These are phyloP conservation scores for Dipodomys ordii DNA, from an alignment of 2,113 vertebrate species.

Conservation along the genomic window DNA sequence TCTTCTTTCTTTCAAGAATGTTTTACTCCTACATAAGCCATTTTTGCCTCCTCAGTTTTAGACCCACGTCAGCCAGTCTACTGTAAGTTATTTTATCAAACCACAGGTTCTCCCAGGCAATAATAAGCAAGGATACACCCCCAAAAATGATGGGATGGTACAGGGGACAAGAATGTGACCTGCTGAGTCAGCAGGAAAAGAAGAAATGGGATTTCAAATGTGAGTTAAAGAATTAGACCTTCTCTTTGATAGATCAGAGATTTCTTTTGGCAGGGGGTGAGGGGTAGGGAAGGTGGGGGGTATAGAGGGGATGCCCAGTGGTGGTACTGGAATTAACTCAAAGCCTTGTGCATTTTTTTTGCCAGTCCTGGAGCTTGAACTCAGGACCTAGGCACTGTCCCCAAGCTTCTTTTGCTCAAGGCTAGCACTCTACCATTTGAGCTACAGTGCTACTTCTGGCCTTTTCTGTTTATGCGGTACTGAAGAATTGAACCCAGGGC, in stretches of 20 bases:
- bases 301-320: too few relatives aligned
- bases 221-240: background rate
- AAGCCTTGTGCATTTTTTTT: too few relatives aligned
- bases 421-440: too few relatives aligned
- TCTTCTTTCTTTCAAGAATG: constrained; percentile 56
- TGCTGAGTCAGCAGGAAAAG: background rate
- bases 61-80: constrained; percentile 4
- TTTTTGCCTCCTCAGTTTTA: constrained; percentile 55
- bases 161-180: background rate
- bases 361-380: too few relatives aligned
- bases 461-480: too few relatives aligned
- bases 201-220: background rate
- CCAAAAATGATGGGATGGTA: background rate
- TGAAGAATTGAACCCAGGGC: too few relatives aligned
- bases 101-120: background rate
- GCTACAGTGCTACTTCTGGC: too few relatives aligned
- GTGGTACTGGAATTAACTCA: too few relatives aligned
- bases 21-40: constrained; percentile 56
- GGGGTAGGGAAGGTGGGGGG: too few relatives aligned
- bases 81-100: constrained; percentile 13
- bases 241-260: background rate
- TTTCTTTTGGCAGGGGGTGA: background rate
- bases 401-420: too few relatives aligned
- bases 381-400: too few relatives aligned
- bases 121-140: too few relatives aligned